Evolutionary conservation across 2,888 invertebrate genomes (phyloP), one percentile per base, ranked within the genome.

Genomic region (Tipula vernalis): DNA sequence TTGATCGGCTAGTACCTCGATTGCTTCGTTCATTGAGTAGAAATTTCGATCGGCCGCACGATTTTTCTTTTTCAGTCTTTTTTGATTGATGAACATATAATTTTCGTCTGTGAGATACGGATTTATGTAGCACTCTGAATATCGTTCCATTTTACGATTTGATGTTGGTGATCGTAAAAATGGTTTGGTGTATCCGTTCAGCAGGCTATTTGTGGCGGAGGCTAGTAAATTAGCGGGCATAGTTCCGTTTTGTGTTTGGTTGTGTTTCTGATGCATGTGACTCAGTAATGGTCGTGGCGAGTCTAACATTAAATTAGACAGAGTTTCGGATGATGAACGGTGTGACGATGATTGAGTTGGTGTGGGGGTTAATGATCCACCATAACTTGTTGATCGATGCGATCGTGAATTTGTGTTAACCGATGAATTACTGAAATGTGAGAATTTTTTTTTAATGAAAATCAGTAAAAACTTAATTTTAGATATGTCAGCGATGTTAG

Each of bases 1-100:
- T n/a, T 91, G 91, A 90, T 91, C 91, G 87, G 91, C 91, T 12
- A 91, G 89, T 90, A 91, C 91, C 89, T 91, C 91, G 87, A 91
- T 91, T 87, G 91, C 90, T 87, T 91, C 91, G 15, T 91, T 91
- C 91, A 91, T 91, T 86, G 91, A 91, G 87, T 91, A 90, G 88
- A 91, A 91, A 87, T 90, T 90, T 88, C 91, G 90, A 88, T 91
- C 91, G 5, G 90, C 90, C 88, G 91, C 91, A 88, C 91, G 91
- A 88, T 91, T 91, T 88, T 91, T 91, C 88, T 91, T 91, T 44
- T 91, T 89, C 86, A 90, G 6, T 10, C 44, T 13, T 84, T 84
- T 84, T 84, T 84, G 84, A 84, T 84, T 84, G 6, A 41, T 36
- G 10, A 84, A 84, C 71, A 71, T 71, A 28, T 71, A 71, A 84